phyloP scores from a whole-genome alignment of 2,113 vertebrate genomes.

The Trichechus manatus region DNA sequence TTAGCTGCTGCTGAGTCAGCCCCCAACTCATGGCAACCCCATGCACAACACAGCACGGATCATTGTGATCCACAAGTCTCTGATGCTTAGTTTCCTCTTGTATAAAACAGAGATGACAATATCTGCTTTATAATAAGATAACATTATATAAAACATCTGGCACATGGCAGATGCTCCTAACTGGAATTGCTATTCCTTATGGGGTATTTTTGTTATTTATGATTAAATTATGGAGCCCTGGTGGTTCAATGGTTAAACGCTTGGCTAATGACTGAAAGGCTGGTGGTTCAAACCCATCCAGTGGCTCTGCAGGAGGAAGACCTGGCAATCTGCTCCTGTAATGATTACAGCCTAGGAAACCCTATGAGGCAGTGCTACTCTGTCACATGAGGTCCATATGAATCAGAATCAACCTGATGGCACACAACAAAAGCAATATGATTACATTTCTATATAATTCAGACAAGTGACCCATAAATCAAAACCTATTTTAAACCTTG shows the following conservation, averaged over 20 bases:
- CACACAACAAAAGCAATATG: neutral
- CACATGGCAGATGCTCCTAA: neutral
- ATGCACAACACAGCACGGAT: neutral
- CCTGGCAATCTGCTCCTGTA: neutral
- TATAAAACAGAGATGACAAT: neutral
- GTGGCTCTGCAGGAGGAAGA: neutral
- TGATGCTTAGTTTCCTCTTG: neutral
- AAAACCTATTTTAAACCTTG: slow-evolving; percentile 50
- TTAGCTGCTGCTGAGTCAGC: neutral
- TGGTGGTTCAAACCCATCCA: neutral
- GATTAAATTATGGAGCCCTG: neutral
- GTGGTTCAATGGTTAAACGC: neutral
- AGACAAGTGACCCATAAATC: neutral
- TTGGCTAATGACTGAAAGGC: neutral
- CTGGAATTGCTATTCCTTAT: neutral
- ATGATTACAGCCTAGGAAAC: too few relatives aligned
- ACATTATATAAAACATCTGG: neutral
- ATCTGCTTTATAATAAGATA: neutral
- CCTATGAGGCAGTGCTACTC: neutral
- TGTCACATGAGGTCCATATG: neutral
- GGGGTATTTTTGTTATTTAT: neutral
- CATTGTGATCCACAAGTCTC: neutral
- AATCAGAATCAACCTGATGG: neutral
- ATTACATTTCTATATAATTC: neutral
- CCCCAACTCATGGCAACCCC: too few relatives aligned